A percentile compares a stretch with the other conserved stretches of the same genome.
Conservation (phyloP, 2,888 invertebrate genomes). For the Chymomyza procnemis region DNA sequence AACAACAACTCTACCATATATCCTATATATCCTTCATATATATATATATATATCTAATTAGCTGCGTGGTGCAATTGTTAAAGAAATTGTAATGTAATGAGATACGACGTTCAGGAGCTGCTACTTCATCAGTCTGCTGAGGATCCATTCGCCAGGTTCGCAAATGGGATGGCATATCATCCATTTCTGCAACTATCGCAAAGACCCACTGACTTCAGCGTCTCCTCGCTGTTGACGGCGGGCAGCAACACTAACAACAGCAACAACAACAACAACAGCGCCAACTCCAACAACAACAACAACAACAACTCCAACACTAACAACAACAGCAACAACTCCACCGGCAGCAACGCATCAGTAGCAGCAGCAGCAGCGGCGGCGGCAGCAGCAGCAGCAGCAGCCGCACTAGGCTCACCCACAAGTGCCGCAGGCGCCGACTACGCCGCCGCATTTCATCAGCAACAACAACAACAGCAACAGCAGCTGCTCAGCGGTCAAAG, state of each 20-base stretch:
- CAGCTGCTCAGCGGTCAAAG: slow-evolving; percentile 63
- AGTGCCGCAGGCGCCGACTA: slow-evolving; percentile 51
- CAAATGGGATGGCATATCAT: slow-evolving; percentile 87
- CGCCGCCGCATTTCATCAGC: slow-evolving; percentile 71
- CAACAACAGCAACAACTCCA: slow-evolving; percentile 69
- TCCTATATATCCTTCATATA: no score
- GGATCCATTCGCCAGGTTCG: slow-evolving; percentile 79
- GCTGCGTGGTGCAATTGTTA: slow-evolving; percentile 62
- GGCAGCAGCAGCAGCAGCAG: slow-evolving; percentile 31
- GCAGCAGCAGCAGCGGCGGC: slow-evolving; percentile 42
- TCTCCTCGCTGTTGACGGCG: slow-evolving; percentile 92
- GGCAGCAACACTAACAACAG: slow-evolving; percentile 78
- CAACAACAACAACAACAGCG: slow-evolving; percentile 59
- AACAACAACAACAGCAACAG: slow-evolving; percentile 70
- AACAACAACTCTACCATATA: no score
- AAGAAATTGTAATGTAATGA: slow-evolving; percentile 79
- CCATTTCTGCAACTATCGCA: slow-evolving; percentile 90
- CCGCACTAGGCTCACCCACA: slow-evolving; percentile 35
- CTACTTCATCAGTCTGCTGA: slow-evolving; percentile 79
- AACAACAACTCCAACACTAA: slow-evolving; percentile 38
- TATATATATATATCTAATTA: no score
- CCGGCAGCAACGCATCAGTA: slow-evolving; percentile 40
- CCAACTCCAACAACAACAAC: slow-evolving; percentile 42
- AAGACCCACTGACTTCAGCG: slow-evolving; percentile 94
- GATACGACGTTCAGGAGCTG: slow-evolving; percentile 80